Base-by-base conservation (phyloP, 2,797 vertebrate species). In the Hyperoplus lanceolatus region DNA sequence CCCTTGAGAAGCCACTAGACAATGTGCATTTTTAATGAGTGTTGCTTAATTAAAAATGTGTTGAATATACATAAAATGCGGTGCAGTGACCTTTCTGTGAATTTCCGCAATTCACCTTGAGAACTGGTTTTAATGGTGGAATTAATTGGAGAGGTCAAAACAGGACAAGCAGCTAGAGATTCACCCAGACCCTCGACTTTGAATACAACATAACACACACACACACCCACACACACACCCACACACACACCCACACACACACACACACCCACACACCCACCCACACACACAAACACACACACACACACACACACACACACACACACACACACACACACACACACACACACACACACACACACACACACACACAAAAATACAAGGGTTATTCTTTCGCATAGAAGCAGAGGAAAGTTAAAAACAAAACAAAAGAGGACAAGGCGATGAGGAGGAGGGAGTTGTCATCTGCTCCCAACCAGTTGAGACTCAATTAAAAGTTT, bases 401-500 rank as follows among this genome's bases (percentile, higher is more conserved):
- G 6, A 78, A 87, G 70, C 21, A 87, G 75, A 80, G 18, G n/a
- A 64, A 84, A 77, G 66, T 59, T 29, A 29, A 29, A 77, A 87
- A 90, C 76, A 79, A 73, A 85, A 59, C 5, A 42, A 42, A 88
- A 74, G 56, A 77, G 75, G 62, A 42, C 62, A 80, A 83, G 29
- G 29, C 29, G 29, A 87, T 77, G 62, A 88, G 68, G 73, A 85
- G 81, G 81, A 74, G 78, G 86, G 86, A 83, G 77, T 78, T 81
- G 81, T 91, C 77, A 86, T 80, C 81, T 82, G 69, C 73, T 88
- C 83, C 83, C 72, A 81, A 92, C 88, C 77, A 87, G 87, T 87
- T 85, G 67, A 88, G 87, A 93, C 89, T 93, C 87, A 93, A 94
- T 94, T 94, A 92, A 94, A 94, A 93, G 90, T 94, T 93, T 83